A percentile compares a stretch with the other conserved stretches of the same genome.
Evolutionary conservation across 2,113 vertebrate species (phyloP).

Genomic region (Sclerurus mexicanus): DNA sequence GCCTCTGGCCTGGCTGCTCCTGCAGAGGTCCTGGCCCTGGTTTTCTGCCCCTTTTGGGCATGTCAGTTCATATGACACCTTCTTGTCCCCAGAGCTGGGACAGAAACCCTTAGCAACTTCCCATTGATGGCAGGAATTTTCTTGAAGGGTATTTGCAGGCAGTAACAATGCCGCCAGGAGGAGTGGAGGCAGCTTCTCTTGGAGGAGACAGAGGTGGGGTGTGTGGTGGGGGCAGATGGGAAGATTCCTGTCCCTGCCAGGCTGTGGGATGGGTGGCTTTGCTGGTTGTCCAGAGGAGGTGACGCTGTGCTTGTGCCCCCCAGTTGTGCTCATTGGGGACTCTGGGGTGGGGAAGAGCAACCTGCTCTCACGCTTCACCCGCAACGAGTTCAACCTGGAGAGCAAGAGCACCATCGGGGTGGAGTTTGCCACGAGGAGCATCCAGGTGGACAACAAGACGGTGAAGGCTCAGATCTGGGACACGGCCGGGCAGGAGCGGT

Average conservation of each 20-base stretch:
- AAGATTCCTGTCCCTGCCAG: neutral
- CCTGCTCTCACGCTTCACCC: conserved; percentile 86
- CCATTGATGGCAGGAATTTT: neutral
- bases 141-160: neutral
- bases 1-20: neutral
- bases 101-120: neutral
- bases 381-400: conserved; percentile 88
- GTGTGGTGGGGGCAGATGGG: too few species aligned
- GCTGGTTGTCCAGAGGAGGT: neutral
- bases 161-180: neutral
- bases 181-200: neutral
- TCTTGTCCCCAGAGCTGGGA: neutral
- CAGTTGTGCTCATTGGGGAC: conserved; percentile 88
- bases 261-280: neutral
- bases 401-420: conserved; percentile 89
- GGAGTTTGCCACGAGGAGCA: conserved; percentile 86
- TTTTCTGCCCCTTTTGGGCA: accelerated
- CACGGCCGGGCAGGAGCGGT: conserved; percentile 86
- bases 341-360: conserved; percentile 89
- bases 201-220: neutral
- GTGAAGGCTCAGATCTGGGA: conserved; percentile 91
- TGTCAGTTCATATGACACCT: accelerated
- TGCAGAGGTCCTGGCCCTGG: neutral
- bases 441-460: conserved; percentile 83
- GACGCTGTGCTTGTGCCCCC: neutral